Conservation (phyloP, 2,888 invertebrate genomes). For the Drosophila conformis region DNA sequence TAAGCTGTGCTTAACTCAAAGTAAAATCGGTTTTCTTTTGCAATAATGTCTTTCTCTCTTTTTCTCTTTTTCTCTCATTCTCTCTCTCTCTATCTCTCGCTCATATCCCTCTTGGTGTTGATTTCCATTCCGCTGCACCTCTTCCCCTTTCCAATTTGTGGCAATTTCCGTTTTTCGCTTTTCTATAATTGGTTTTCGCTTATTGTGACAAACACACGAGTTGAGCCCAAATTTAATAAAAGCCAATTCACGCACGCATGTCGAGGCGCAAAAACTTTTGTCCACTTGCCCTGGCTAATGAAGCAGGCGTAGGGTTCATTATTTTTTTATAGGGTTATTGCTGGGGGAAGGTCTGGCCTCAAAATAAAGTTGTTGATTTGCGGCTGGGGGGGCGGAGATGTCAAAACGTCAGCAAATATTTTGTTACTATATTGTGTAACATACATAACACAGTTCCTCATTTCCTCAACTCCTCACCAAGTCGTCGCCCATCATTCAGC, state of each 20-base stretch:
- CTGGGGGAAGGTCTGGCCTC: background rate
- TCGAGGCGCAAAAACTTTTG: conserved; percentile 22
- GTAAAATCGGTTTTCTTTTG: background rate
- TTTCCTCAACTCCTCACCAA: background rate
- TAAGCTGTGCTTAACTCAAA: background rate
- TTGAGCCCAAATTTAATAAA: conserved; percentile 55
- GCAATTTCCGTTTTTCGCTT: conserved; percentile 63
- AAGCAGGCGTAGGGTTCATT: conserved; percentile 15
- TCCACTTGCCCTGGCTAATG: conserved; percentile 31
- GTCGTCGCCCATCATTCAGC: conserved; percentile 12
- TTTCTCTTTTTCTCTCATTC: background rate
- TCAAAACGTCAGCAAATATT: conserved; percentile 71
- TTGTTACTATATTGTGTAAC: conserved; percentile 58
- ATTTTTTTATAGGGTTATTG: background rate
- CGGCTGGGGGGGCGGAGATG: background rate
- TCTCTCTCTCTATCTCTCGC: background rate
- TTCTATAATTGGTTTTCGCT: conserved; percentile 67
- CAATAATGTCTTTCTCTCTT: background rate
- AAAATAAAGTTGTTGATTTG: conserved; percentile 42
- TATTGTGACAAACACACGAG: conserved; percentile 62
- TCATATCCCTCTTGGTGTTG: background rate
- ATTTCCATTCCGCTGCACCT: background rate
- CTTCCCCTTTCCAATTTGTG: conserved; percentile 5
- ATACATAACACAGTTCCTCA: background rate
- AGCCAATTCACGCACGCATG: conserved; percentile 47